Percentiles rank a stretch among this genome's conserved stretches.
These are phyloP conservation scores for Hippocampus kuda DNA, from an alignment of 2,797 vertebrate genomes.

Conservation along the genomic window DNA sequence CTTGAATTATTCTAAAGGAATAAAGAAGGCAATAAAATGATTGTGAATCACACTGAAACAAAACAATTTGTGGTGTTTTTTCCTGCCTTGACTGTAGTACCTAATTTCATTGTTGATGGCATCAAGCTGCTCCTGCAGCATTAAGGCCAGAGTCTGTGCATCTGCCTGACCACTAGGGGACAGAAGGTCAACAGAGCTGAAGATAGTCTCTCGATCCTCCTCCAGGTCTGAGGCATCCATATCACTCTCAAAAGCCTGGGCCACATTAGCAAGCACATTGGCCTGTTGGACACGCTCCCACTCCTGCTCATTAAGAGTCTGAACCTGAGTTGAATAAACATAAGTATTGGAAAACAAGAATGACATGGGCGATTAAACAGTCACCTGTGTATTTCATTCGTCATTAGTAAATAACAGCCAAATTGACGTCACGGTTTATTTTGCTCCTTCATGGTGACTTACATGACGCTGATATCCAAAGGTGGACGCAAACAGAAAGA, in stretches of 20 bases:
- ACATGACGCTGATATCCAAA: conserved; percentile 60
- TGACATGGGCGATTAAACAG: background rate
- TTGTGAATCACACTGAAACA: background rate
- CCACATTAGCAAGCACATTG: conserved; percentile 89
- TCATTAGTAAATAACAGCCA: conserved; percentile 17
- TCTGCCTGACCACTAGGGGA: conserved; percentile 93
- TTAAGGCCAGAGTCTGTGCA: conserved; percentile 90
- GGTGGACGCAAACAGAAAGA: conserved; percentile 47
- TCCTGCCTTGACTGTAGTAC: conserved; percentile 44
- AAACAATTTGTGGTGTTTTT: background rate
- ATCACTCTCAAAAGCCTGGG: conserved; percentile 94
- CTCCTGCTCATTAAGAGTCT: conserved; percentile 94
- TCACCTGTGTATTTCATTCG: background rate
- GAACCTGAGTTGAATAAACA: conserved; percentile 69
- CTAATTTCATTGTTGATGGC: conserved; percentile 98
- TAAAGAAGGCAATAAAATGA: background rate
- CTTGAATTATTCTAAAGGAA: conserved; percentile 82
- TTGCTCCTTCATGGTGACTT: conserved; percentile 39
- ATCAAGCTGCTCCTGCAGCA: conserved; percentile 97
- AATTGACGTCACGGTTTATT: background rate
- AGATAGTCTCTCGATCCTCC: conserved; percentile 84
- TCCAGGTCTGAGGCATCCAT: conserved; percentile 86
- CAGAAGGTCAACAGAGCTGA: conserved; percentile 85
- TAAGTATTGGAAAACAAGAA: background rate
- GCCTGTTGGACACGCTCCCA: conserved; percentile 98